phyloP scores from a whole-genome alignment of 2,888 invertebrate species.

The Rotaria magnacalcarata region DNA sequence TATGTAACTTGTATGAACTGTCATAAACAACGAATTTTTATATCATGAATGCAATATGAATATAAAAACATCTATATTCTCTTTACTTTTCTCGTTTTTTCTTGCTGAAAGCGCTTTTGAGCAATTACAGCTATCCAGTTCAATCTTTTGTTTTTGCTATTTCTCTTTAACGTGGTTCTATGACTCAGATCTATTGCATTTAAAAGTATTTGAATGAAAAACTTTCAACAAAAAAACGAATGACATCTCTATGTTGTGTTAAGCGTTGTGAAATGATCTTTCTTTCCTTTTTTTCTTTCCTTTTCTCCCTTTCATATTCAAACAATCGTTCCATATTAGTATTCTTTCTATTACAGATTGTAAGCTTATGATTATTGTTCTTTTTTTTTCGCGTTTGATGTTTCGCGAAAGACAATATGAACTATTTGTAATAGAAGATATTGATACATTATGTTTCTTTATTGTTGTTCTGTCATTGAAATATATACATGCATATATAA shows the following conservation, averaged over 20 bases:
- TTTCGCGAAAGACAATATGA: not conserved
- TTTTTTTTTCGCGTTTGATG: not conserved
- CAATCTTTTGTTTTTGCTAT: not conserved
- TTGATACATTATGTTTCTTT: not conserved
- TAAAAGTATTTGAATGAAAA: not conserved
- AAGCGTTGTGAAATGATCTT: not conserved
- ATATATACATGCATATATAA: not conserved
- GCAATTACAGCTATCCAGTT: not conserved
- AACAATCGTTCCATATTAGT: not conserved
- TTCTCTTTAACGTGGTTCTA: not conserved
- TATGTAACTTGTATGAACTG: not conserved
- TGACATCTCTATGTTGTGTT: not conserved
- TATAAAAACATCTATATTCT: not conserved
- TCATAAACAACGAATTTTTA: not conserved
- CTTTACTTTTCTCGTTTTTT: not conserved
- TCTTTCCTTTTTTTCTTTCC: not conserved
- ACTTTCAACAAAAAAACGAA: not conserved
- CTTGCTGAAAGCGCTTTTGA: not conserved
- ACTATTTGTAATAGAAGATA: not conserved
- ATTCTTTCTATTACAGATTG: not conserved
- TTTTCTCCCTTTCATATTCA: not conserved
- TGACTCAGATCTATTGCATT: not conserved
- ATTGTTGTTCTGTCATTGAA: conserved; percentile 7
- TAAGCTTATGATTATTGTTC: not conserved
- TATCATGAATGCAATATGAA: not conserved